These are phyloP conservation scores for Tridacna crocea DNA, from an alignment of 2,888 invertebrate species.

Conservation along the genomic window DNA sequence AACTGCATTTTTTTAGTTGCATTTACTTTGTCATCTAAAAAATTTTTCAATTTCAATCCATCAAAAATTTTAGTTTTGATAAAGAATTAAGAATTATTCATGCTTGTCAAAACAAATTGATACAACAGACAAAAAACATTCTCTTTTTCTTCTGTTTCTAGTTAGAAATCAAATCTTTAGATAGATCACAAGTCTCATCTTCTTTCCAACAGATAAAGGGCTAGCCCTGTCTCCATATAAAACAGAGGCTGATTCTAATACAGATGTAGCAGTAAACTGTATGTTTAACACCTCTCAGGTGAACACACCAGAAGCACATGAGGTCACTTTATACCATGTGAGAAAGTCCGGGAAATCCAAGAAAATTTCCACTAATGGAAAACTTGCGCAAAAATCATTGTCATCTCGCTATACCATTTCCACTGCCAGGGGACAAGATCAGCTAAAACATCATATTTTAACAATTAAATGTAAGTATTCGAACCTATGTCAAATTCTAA, in stretches of 20 bases:
- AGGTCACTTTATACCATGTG: conserved; percentile 41
- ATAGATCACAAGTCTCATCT: too few relatives aligned
- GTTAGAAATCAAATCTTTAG: too few relatives aligned
- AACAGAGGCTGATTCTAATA: conserved; percentile 23
- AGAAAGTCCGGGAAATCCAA: conserved; percentile 27
- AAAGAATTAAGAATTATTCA: too few relatives aligned
- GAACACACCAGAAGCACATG: background rate
- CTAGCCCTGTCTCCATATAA: conserved; percentile 48
- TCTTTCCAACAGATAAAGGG: conserved; percentile 39
- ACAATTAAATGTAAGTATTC: conserved; percentile 47
- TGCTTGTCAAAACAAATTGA: too few relatives aligned
- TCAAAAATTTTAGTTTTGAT: too few relatives aligned
- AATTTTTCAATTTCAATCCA: too few relatives aligned
- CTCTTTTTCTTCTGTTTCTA: too few relatives aligned
- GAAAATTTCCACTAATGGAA: conserved; percentile 40
- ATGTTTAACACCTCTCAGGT: conserved; percentile 37
- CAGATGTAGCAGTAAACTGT: conserved; percentile 48
- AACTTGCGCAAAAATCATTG: conserved; percentile 11
- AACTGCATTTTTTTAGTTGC: too few relatives aligned
- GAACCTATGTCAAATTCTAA: too few relatives aligned
- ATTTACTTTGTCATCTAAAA: too few relatives aligned
- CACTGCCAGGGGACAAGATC: conserved; percentile 27
- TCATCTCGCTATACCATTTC: conserved; percentile 31
- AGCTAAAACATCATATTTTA: conserved; percentile 38
- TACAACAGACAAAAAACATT: too few relatives aligned